Percentiles rank a stretch among this genome's conserved stretches.
Conservation (phyloP, 1,140 invertebrate species). For the Chionoecetes opilio region DNA sequence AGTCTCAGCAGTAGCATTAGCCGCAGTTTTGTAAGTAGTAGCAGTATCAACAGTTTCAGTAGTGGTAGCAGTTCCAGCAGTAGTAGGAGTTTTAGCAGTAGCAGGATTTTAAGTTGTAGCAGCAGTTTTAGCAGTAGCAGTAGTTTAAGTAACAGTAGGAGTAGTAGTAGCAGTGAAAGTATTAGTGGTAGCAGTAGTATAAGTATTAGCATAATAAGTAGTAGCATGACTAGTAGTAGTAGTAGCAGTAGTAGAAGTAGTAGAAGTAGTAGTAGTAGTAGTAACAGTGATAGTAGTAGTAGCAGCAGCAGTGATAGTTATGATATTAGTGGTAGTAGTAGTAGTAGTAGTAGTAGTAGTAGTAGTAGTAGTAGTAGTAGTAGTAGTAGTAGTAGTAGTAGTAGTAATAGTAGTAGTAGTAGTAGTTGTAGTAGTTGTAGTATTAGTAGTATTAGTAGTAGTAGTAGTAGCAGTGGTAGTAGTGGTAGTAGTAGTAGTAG, state of each 20-base stretch:
- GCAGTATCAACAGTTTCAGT: neutral
- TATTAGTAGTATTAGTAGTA: neutral
- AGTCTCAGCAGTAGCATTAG: neutral
- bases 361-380: neutral
- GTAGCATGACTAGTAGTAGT: neutral
- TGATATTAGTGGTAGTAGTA: neutral
- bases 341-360: neutral
- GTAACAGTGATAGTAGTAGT: neutral
- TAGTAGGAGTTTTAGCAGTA: neutral
- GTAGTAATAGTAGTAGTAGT: neutral
- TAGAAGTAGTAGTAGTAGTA: neutral
- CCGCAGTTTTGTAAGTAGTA: neutral
- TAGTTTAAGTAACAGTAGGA: neutral
- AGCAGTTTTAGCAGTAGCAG: constrained; percentile 1
- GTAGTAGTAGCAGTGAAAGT: neutral
- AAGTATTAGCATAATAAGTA: neutral
- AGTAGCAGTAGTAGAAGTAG: neutral
- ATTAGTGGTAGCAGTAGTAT: neutral
- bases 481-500: neutral
- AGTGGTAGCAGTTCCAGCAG: neutral
- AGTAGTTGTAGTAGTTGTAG: too few relatives aligned
- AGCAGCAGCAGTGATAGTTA: neutral
- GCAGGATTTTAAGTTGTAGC: too few relatives aligned
- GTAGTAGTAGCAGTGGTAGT: neutral
- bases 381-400: neutral